Base-by-base conservation (phyloP, 2,797 vertebrate species). In the Oceanodroma leucorhoa region DNA sequence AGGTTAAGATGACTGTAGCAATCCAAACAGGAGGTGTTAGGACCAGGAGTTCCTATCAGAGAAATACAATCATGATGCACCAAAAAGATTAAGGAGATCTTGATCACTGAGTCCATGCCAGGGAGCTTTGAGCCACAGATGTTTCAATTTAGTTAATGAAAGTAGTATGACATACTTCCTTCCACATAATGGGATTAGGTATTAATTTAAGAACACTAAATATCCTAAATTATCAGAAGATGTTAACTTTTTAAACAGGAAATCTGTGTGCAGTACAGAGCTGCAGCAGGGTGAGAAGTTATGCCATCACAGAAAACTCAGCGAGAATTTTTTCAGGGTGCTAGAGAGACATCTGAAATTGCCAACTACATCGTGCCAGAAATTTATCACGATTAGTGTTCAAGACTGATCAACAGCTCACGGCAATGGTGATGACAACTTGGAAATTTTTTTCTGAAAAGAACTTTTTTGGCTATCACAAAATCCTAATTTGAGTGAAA, bases 101-200 rank as follows among this genome's bases (percentile, higher is more conserved):
- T 67, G 73, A 90, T 89, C 69, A 81, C 54, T 50, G 61, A 75
- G 19, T 58, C 55, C 7, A 51, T 64, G 30, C 36, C 64, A 76
- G 64, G 15, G 24, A 85, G 58, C 14, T 89, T 79, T 58, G 62
- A 48, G 48, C 17, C n/a, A 87, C 62, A 92, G 50, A 93, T 76
- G 88, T 84, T 93, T 89, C 58, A 65, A 46, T 84, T 92, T 89
- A 87, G 51, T 82, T 94, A 90, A 81, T 87, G 45, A 71, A 94
- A 88, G 62, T 64, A 71, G 21, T 30, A 78, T 87, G 84, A 93
- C 67, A 92, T 43, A 91, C 40, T 89, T 93, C 87, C 53, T 88
- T 61, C 61, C n/a, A 66, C 36, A 58, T 51, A 92, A 84, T 50
- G 66, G 70, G 75, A 95, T 82, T 84, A 87, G 30, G 46, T 77